A percentile compares a stretch with the other conserved stretches of the same genome.
Evolutionary conservation across 2,797 vertebrate species (phyloP).

Genomic region (Characodon lateralis): DNA sequence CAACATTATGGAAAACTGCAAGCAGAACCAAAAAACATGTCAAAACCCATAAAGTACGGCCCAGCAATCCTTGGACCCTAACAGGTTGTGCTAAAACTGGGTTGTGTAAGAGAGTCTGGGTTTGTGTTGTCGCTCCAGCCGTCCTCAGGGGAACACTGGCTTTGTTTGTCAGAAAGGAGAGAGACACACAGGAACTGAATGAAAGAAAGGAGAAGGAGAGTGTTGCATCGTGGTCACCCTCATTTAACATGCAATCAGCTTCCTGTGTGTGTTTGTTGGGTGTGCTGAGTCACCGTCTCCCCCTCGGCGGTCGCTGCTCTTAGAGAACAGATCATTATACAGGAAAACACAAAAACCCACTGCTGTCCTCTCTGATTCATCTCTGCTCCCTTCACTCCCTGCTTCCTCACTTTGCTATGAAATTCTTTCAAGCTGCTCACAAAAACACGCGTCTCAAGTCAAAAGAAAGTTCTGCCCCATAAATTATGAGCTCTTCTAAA

Average conservation of each 20-base stretch:
- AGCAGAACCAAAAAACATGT: not conserved
- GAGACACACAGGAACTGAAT: conserved; percentile 14
- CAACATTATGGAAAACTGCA: not conserved
- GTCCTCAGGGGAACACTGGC: conserved; percentile 38
- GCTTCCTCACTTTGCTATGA: not conserved
- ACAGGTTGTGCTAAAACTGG: not conserved
- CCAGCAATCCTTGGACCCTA: not conserved
- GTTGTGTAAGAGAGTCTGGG: conserved; percentile 10
- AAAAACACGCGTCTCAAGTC: not conserved
- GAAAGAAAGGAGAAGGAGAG: conserved; percentile 3
- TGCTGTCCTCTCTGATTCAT: conserved; percentile 18
- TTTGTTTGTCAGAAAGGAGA: conserved; percentile 41
- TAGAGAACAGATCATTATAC: conserved; percentile 58
- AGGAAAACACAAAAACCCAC: conserved; percentile 32
- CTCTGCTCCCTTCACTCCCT: not conserved
- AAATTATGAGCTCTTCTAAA: not conserved
- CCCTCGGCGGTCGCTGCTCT: conserved; percentile 55
- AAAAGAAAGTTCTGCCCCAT: not conserved
- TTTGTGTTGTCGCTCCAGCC: conserved; percentile 19
- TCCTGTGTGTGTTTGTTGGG: conserved; percentile 19
- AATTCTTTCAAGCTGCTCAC: not conserved
- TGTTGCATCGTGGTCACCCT: conserved; percentile 31
- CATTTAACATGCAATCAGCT: conserved; percentile 35
- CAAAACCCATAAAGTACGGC: not conserved
- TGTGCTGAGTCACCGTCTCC: conserved; percentile 61